Percentiles rank a stretch among this genome's conserved stretches.
phyloP scores from a whole-genome alignment of 1,140 invertebrate species.

The Hyphantria cunea region DNA sequence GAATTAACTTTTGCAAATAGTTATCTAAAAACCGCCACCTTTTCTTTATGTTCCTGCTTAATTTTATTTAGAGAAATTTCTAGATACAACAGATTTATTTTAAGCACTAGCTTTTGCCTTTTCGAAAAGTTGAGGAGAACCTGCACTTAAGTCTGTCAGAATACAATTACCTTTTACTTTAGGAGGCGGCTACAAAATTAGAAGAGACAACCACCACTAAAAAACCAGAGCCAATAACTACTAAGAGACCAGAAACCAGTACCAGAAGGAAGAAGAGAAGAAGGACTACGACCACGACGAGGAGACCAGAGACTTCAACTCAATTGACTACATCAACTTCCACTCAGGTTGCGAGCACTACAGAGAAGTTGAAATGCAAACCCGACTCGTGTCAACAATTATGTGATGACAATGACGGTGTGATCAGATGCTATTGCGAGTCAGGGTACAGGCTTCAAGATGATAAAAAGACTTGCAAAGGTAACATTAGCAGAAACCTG shows the following conservation, averaged over 20 bases:
- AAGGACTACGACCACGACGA: conserved; percentile 2
- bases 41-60: no score
- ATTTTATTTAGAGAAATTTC: no score
- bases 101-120: no score
- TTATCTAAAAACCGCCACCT: no score
- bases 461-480: conserved; percentile 86
- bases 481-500: conserved; percentile 40
- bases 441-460: conserved; percentile 85
- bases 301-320: conserved; percentile 30
- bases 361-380: conserved; percentile 72
- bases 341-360: conserved; percentile 41
- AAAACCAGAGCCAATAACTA: background rate
- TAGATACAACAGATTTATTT: no score
- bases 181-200: conserved; percentile 53
- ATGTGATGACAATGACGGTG: conserved; percentile 83
- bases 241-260: background rate
- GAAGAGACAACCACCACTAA: conserved; percentile 9
- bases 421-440: conserved; percentile 84
- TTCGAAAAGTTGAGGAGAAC: no score
- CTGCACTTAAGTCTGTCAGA: no score
- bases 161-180: conserved; percentile 6
- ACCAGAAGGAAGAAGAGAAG: no score
- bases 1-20: no score
- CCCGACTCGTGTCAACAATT: conserved; percentile 86
- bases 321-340: conserved; percentile 10